Base-by-base conservation (phyloP, 2,113 vertebrate genomes). In the Syngnathoides biaculeatus region DNA sequence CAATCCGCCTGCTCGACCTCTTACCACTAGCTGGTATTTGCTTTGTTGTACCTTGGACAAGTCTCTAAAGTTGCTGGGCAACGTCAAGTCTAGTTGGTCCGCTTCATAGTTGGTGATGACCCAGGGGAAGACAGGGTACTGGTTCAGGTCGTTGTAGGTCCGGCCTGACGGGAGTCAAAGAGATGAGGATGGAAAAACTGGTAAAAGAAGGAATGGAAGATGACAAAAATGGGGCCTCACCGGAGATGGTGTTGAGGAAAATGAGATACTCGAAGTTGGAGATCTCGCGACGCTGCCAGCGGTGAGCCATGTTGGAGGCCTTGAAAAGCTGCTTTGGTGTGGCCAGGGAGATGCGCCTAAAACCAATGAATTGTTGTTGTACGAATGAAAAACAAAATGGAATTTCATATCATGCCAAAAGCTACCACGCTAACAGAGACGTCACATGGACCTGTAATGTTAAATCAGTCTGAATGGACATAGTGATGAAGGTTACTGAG, bases 111-210 rank as follows among this genome's bases (percentile, higher is more conserved):
- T 99, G 80, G 96, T 98, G 88, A 99, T 95, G 69, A 99, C 93
- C 97, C 97, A 99, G 5, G 97, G 97, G 89, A 99, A 99, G 76
- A 99, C 95, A 1, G 97, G 97, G 73, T 99, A 99, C 88, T 99
- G 97, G 89, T 97, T 99, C 71, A 99, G 92, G 85, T 99, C 97
- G 71, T 96, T 99, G 71, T 89, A 99, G 56, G 93, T 95, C 58
- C 97, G 95, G 59, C 97, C 97, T 99, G 66, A 63, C 15, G 24
- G 20, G 47, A 62, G 56, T 24, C 68, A 17, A n/a, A 1, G 26
- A 24, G 60, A 10, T 59, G 60, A 26, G 40, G 40, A 15, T 14
- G 39, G 3, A 5, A 8, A 0, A 3, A 35, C 30, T 2, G 30
- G 30, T 35, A 24, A 62, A 43, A 4, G 7, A 9, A 24, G n/a